phyloP scores from a whole-genome alignment of 2,797 vertebrate species.

The Crenuchus spilurus region DNA sequence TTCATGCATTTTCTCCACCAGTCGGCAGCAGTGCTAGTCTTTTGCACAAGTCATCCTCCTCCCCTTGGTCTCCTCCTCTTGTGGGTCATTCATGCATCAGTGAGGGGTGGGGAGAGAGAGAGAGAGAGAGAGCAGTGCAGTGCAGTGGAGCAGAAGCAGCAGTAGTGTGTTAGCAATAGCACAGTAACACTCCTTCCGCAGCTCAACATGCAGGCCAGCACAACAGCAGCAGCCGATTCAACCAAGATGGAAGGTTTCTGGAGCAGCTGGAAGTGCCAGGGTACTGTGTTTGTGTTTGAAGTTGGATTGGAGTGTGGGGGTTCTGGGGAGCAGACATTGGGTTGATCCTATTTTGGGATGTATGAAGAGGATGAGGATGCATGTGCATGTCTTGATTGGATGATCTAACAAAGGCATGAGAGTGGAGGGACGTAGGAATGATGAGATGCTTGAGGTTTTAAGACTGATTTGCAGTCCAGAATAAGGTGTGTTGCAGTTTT shows the following conservation, averaged over 20 bases:
- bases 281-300: conserved; percentile 79
- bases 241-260: conserved; percentile 95
- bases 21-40: conserved; percentile 47
- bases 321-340: conserved; percentile 7
- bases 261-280: conserved; percentile 99
- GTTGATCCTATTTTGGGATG: neutral
- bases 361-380: conserved; percentile 38
- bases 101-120: conserved; percentile 45
- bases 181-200: conserved; percentile 35
- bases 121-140: conserved; percentile 36
- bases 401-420: conserved; percentile 18
- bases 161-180: conserved; percentile 51
- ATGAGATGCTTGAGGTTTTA: neutral
- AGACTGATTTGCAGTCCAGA: neutral
- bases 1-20: conserved; percentile 40
- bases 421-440: neutral
- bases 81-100: conserved; percentile 57
- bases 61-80: conserved; percentile 40
- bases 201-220: conserved; percentile 90
- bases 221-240: conserved; percentile 67
- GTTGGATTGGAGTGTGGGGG: conserved; percentile 13
- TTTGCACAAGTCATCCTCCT: conserved; percentile 3
- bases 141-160: conserved; percentile 39
- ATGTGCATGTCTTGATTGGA: conserved; percentile 24
- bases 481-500: neutral